Evolutionary conservation across 2,888 invertebrate species (phyloP).

Genomic region (Dyspetes luteomarginatus): DNA sequence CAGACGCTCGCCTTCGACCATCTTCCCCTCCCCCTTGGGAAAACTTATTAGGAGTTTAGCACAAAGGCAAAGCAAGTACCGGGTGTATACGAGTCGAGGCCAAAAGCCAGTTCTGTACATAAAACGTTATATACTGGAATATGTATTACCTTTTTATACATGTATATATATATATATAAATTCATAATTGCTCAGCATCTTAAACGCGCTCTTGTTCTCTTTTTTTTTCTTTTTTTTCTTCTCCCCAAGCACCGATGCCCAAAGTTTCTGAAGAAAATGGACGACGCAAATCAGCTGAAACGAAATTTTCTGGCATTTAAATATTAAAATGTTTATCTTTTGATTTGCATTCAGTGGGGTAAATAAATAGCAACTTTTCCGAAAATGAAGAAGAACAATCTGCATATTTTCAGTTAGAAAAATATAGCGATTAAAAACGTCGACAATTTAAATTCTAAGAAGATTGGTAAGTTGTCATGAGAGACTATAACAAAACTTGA

Average conservation of each 20-base stretch:
- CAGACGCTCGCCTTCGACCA: conserved; percentile 55
- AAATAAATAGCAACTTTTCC: neutral
- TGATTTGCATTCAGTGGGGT: neutral
- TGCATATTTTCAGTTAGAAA: no score
- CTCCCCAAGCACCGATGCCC: neutral
- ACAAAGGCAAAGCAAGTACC: conserved; percentile 60
- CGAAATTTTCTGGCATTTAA: neutral
- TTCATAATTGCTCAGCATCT: conserved; percentile 51
- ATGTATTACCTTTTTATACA: conserved; percentile 46
- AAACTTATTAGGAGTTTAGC: conserved; percentile 60
- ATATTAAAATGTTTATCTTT: neutral
- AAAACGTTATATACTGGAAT: conserved; percentile 49
- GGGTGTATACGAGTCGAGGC: conserved; percentile 46
- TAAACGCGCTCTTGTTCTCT: conserved; percentile 33
- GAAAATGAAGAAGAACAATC: neutral
- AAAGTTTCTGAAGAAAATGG: neutral
- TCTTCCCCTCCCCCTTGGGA: conserved; percentile 32
- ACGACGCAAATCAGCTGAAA: neutral
- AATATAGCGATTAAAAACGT: no score
- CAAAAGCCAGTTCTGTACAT: conserved; percentile 57
- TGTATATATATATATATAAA: no score
- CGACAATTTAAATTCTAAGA: no score
- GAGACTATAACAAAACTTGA: no score
- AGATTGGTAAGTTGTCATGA: no score
- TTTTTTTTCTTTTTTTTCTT: neutral